phyloP scores from a whole-genome alignment of 2,113 vertebrate genomes.

The Bungarus multicinctus region DNA sequence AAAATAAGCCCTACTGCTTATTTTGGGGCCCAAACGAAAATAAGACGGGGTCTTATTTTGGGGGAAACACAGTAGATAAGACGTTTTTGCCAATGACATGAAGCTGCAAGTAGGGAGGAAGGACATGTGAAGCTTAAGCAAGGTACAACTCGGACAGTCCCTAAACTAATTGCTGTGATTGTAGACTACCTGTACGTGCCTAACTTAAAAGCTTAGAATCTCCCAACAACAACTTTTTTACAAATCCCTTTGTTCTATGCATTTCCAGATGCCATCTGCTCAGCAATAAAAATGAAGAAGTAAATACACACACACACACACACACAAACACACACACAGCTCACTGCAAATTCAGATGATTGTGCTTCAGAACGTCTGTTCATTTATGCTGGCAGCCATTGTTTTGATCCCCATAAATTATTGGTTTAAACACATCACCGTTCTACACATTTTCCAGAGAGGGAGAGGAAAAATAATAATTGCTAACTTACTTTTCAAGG shows the following conservation, averaged over 20 bases:
- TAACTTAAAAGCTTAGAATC: background rate
- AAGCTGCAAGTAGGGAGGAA: too few species aligned
- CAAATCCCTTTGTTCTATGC: background rate
- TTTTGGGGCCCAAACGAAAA: too few species aligned
- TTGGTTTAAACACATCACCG: background rate
- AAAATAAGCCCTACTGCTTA: too few species aligned
- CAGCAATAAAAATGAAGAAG: background rate
- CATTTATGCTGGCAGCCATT: background rate
- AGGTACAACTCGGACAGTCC: too few species aligned
- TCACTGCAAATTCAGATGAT: background rate
- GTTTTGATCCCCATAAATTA: background rate
- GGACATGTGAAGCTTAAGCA: too few species aligned
- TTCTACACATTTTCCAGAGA: background rate
- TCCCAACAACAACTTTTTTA: background rate
- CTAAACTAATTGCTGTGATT: too few species aligned
- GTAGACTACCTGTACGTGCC: too few species aligned
- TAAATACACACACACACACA: background rate
- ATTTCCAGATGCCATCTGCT: background rate
- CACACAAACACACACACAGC: background rate
- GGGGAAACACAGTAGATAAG: too few species aligned
- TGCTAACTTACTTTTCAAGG: constrained; percentile 7
- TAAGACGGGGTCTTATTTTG: too few species aligned
- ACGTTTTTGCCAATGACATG: too few species aligned
- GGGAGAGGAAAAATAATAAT: background rate
- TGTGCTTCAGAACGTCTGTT: background rate